A percentile compares a stretch with the other conserved stretches of the same genome.
Conservation (phyloP, 2,888 invertebrate species). For the Agrotis exclamationis region DNA sequence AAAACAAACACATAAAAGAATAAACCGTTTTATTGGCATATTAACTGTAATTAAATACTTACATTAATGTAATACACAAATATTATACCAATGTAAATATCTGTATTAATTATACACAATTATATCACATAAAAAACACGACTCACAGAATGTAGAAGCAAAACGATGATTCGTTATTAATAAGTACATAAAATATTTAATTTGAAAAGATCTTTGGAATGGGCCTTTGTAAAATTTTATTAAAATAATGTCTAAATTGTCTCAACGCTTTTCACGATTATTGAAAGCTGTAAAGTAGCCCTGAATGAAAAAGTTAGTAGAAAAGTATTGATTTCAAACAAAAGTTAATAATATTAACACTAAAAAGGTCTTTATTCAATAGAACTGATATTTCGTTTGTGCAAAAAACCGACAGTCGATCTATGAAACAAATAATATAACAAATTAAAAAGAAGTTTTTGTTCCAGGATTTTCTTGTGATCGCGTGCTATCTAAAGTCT, state of each 20-base stretch:
- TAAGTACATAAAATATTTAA: constrained; percentile 74
- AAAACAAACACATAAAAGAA: constrained; percentile 83
- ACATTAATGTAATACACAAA: constrained; percentile 77
- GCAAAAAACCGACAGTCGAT: constrained; percentile 55
- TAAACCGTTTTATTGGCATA: constrained; percentile 89
- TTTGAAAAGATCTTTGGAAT: constrained; percentile 82
- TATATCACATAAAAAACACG: constrained; percentile 89
- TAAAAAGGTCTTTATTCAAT: constrained; percentile 64
- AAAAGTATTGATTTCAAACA: constrained; percentile 65
- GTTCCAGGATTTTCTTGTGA: constrained; percentile 39
- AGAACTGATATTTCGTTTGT: constrained; percentile 63
- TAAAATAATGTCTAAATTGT: constrained; percentile 56
- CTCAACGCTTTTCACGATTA: constrained; percentile 34
- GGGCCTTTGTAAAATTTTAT: constrained; percentile 70
- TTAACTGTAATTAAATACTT: constrained; percentile 87
- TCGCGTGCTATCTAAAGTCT: constrained; percentile 31
- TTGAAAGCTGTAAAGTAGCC: constrained; percentile 52
- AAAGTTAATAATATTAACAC: constrained; percentile 53
- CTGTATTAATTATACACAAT: constrained; percentile 85
- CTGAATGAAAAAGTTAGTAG: constrained; percentile 65
- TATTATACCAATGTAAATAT: constrained; percentile 72
- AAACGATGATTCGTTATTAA: constrained; percentile 73
- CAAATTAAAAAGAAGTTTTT: neutral
- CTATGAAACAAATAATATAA: constrained; percentile 28
- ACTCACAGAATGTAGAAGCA: constrained; percentile 84